Percentiles rank a stretch among this genome's conserved stretches.
Evolutionary conservation across 2,113 vertebrate genomes (phyloP).

Genomic region (Channa argus): DNA sequence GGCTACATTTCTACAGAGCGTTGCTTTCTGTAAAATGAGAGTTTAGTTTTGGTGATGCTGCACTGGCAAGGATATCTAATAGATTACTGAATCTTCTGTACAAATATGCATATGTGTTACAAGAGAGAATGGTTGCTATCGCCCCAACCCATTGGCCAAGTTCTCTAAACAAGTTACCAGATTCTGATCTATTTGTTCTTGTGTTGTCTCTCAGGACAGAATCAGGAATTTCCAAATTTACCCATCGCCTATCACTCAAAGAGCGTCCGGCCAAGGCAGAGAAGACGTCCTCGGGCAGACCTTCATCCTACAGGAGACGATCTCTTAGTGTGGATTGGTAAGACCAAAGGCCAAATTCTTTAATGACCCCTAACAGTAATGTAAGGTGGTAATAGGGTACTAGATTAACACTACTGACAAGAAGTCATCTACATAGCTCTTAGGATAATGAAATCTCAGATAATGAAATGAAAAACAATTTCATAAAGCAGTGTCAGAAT

Average conservation of each 20-base stretch:
- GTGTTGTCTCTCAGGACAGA: constrained; percentile 80
- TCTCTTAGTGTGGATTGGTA: constrained; percentile 93
- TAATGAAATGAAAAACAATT: neutral
- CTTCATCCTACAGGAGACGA: constrained; percentile 86
- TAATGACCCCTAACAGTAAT: neutral
- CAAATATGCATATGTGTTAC: neutral
- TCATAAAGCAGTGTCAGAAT: neutral
- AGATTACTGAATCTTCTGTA: neutral
- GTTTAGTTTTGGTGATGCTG: constrained; percentile 6
- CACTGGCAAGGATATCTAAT: neutral
- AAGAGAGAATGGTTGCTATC: neutral
- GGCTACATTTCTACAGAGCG: constrained; percentile 37
- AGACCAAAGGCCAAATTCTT: constrained; percentile 47
- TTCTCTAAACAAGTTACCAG: neutral
- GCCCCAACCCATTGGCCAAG: neutral
- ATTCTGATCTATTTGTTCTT: constrained; percentile 4
- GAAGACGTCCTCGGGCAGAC: constrained; percentile 80
- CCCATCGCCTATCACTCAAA: constrained; percentile 90
- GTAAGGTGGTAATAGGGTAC: no score
- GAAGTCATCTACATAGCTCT: neutral
- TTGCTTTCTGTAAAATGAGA: constrained; percentile 30
- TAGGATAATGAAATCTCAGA: neutral
- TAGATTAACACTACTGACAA: no score
- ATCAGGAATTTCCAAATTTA: constrained; percentile 88
- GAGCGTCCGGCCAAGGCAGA: constrained; percentile 88